Base-by-base conservation (phyloP, 2,888 invertebrate species). In the Hemicrepidius hirtus region DNA sequence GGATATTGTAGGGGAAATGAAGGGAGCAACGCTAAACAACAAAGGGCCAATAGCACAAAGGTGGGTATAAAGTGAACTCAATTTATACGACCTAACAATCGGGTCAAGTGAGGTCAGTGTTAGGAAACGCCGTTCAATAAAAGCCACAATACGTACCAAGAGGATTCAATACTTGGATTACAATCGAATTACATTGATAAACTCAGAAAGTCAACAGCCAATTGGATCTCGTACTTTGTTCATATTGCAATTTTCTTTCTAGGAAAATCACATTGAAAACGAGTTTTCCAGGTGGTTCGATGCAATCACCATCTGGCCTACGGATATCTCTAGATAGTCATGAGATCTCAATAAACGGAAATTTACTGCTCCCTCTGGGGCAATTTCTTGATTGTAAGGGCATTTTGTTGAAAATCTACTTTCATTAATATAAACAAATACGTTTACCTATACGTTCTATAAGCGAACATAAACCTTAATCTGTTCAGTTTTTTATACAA, bases 41-140 rank as follows among this genome's bases (percentile, higher is more conserved):
- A 60, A 57, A 57, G 24, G 60, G 60, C 44, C 20, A 32, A 35
- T 40, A 35, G 12, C 57, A 57, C 20, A 37, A 20, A 57, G 37
- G 57, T 20, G 35, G 18, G 50, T 24, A 16, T 37, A 40, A 44
- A 60, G 37, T 44, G 28, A 57, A 28, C 24, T 28, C 44, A 4
- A 44, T 10, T 21, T 13, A 16, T 16, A 55, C 32, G 20, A 49
- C 20, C 59, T 20, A 20, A 20, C 28, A 44, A 44, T 24, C 57
- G 60, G 60, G 41, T 60, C 60, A 60, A 60, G 44, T 28, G 60
- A 44, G 60, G 60, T 60, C 60, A 44, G 60, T 44, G 41, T 20
- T 13, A 18, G 21, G 24, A 40, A 37, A 41, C 9, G 60, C 20
- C 20, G 60, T 28, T 60, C 57, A 40, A 57, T 57, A 35, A 57